phyloP scores from a whole-genome alignment of 2,888 invertebrate species.

The Heliconius ismenius region DNA sequence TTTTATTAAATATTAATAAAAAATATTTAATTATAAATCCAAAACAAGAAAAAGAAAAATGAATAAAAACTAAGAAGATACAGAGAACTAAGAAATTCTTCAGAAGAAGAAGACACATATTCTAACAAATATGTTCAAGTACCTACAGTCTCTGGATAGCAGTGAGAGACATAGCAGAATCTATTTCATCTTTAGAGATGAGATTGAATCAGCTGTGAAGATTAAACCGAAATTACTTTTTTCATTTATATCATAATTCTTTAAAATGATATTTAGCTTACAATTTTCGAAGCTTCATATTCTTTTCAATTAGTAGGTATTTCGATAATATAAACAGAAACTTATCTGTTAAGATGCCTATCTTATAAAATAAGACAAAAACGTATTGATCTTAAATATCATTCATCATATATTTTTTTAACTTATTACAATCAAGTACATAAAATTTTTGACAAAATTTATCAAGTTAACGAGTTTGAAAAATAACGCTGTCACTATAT shows the following conservation, averaged over 20 bases:
- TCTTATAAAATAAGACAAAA: neutral
- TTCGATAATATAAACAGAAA: neutral
- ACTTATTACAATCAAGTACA: neutral
- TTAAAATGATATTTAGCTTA: neutral
- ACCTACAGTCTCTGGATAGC: too few species aligned
- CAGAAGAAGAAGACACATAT: neutral
- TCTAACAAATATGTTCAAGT: too few species aligned
- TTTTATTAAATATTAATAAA: slow-evolving; percentile 2
- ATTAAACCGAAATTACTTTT: too few species aligned
- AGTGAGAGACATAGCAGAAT: too few species aligned
- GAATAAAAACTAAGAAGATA: neutral
- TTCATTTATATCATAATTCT: too few species aligned
- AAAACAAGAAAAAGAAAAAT: neutral
- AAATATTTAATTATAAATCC: neutral
- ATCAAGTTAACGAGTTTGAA: slow-evolving; percentile 30
- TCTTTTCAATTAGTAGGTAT: neutral
- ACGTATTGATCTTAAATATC: neutral
- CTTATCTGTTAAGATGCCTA: neutral
- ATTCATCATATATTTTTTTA: slow-evolving; percentile 1
- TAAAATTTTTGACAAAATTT: slow-evolving; percentile 29
- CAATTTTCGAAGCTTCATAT: neutral
- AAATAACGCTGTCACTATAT: slow-evolving; percentile 35
- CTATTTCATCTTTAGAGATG: too few species aligned
- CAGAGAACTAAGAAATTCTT: too few species aligned
- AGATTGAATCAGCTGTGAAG: too few species aligned